A percentile compares a stretch with the other conserved stretches of the same genome.
Conservation (phyloP, 2,113 vertebrate genomes). For the Saguinus midas region DNA sequence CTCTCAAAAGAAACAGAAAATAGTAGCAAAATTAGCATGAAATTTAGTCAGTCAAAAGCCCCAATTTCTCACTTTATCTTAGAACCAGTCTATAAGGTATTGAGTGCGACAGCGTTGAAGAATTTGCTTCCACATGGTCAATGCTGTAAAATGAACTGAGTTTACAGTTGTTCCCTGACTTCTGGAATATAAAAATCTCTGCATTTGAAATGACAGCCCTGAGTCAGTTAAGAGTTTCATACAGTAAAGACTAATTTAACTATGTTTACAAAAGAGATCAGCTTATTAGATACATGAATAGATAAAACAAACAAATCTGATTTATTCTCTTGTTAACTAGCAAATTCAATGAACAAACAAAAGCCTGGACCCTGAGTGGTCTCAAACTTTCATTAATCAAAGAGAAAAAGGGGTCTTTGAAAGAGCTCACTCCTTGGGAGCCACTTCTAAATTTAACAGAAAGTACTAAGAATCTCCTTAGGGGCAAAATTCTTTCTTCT, state of each 20-base stretch:
- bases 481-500: not conserved
- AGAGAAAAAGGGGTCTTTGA: not conserved
- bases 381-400: not conserved
- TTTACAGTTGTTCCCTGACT: not conserved
- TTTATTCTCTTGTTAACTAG: slow-evolving; percentile 5
- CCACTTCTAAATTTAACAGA: not conserved
- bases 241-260: not conserved
- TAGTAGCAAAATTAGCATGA: not conserved
- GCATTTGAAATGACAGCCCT: not conserved
- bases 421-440: not conserved
- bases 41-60: not conserved
- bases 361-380: not conserved
- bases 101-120: not conserved
- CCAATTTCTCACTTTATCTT: not conserved
- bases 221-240: not conserved
- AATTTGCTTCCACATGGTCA: not conserved
- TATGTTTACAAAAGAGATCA: not conserved
- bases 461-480: not conserved
- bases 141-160: not conserved
- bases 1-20: not conserved
- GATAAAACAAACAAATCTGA: not conserved
- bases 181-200: not conserved
- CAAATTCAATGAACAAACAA: slow-evolving; percentile 16
- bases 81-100: not conserved
- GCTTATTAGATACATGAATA: not conserved